Base-by-base conservation (phyloP, 2,113 vertebrate species). In the Spheniscus mendiculus region DNA sequence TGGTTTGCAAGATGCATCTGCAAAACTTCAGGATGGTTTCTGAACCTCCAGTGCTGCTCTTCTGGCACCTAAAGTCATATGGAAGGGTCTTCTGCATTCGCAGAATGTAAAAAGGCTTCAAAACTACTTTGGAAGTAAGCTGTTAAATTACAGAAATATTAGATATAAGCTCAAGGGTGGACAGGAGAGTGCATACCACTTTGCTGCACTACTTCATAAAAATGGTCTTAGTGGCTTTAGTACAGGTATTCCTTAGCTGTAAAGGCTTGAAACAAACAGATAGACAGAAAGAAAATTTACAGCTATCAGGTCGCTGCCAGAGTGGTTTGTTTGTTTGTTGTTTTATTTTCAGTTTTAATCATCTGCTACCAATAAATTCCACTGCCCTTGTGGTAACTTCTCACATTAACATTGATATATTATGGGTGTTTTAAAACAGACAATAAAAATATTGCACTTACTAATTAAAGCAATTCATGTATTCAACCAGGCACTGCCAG, bases 361-460 rank as follows among this genome's bases (percentile, higher is more conserved):
- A 91, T 94, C 91, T 96, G 63, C 67, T 95, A 67, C 88, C 42
- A 88, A 88, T 96, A 92, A 93, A 92, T 90, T 94, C 71, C 15
- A 5, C 21, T 96, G 73, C 73, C 83, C 89, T 85, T 77, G 87
- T 95, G 83, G 87, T 89, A 95, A 34, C 52, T 91, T 95, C 70
- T 89, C 45, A 47, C 65, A 69, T 93, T 89, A 91, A 61, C 81
- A 62, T 90, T 91, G 87, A 87, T 97, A 70, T 47, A 85, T 93
- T 91, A 87, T 72, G 90, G 52, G 76, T 91, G 55, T 58, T 95
- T 95, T 94, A 85, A 91, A 96, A 58, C 25, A 90, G 62, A 89
- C 80, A 97, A 85, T 84, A 86, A 95, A 93, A 96, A 92, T 90
- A 80, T 34, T 87, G 82, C 40, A 53, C 15, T 83, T 84, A 17